Evolutionary conservation across 2,113 vertebrate species (phyloP).

Genomic region (Pungitius pungitius): DNA sequence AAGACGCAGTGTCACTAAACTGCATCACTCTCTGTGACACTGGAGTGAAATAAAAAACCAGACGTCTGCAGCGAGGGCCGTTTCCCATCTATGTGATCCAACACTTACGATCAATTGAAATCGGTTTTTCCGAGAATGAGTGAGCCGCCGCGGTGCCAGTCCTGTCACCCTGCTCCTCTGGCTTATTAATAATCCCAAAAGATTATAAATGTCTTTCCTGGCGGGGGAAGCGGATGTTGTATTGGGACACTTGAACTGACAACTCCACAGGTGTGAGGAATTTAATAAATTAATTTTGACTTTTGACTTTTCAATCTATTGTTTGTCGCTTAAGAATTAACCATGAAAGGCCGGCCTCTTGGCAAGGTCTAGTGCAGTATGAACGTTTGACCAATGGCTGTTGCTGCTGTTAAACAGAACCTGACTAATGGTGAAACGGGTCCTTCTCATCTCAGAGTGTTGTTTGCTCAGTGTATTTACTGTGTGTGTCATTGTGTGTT

Average conservation of each 20-base stretch:
- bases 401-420: conserved; percentile 11
- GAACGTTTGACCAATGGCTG: neutral
- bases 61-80: neutral
- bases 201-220: conserved; percentile 55
- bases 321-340: neutral
- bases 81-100: conserved; percentile 26
- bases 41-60: neutral
- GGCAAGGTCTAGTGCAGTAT: neutral
- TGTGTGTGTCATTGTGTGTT: conserved; percentile 23
- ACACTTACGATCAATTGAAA: conserved; percentile 34
- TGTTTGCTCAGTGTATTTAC: conserved; percentile 61
- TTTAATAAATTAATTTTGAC: neutral
- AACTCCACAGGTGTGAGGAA: neutral
- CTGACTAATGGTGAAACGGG: conserved; percentile 56
- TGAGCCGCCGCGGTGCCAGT: conserved; percentile 18
- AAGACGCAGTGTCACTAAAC: neutral
- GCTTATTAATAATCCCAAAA: conserved; percentile 58
- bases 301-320: neutral
- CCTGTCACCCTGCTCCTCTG: conserved; percentile 21
- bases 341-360: neutral
- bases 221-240: conserved; percentile 7
- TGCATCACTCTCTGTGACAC: neutral
- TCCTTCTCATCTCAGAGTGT: conserved; percentile 25
- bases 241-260: neutral
- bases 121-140: conserved; percentile 42